Conservation (phyloP, 1,140 invertebrate genomes). For the Saccostrea cuccullata region DNA sequence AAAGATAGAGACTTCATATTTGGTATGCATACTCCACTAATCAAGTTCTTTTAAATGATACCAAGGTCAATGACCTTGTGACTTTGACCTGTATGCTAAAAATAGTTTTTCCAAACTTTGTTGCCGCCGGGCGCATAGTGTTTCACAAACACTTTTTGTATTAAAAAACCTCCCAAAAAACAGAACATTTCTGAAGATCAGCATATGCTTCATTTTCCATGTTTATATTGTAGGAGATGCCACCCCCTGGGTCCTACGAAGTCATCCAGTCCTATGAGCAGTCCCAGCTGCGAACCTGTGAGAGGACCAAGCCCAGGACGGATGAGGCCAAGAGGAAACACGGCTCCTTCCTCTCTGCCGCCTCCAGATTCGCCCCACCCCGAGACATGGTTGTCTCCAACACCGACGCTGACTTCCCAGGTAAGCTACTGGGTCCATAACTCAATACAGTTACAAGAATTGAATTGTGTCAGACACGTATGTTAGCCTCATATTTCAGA, state of each 20-base stretch:
- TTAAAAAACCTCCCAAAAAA: too few relatives aligned
- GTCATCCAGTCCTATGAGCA: constrained; percentile 72
- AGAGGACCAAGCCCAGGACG: constrained; percentile 70
- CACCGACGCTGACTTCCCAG: constrained; percentile 72
- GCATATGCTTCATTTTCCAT: not conserved
- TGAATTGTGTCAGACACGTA: not conserved
- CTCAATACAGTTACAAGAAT: not conserved
- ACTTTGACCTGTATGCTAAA: too few relatives aligned
- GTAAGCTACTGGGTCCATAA: constrained; percentile 55
- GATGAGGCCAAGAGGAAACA: constrained; percentile 74
- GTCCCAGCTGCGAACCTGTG: constrained; percentile 64
- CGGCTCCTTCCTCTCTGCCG: constrained; percentile 75
- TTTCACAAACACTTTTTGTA: too few relatives aligned
- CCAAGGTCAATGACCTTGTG: too few relatives aligned
- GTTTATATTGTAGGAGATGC: constrained; percentile 69
- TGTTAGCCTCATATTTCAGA: too few relatives aligned
- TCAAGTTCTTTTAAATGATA: too few relatives aligned
- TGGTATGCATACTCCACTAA: too few relatives aligned
- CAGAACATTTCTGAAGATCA: too few relatives aligned
- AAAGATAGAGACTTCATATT: too few relatives aligned
- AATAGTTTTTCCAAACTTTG: too few relatives aligned
- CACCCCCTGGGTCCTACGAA: constrained; percentile 77
- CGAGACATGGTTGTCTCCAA: constrained; percentile 66
- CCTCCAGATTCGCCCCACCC: constrained; percentile 74
- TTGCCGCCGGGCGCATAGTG: too few relatives aligned